Conservation (phyloP, 1,140 invertebrate genomes). For the Euborellia annulipes region DNA sequence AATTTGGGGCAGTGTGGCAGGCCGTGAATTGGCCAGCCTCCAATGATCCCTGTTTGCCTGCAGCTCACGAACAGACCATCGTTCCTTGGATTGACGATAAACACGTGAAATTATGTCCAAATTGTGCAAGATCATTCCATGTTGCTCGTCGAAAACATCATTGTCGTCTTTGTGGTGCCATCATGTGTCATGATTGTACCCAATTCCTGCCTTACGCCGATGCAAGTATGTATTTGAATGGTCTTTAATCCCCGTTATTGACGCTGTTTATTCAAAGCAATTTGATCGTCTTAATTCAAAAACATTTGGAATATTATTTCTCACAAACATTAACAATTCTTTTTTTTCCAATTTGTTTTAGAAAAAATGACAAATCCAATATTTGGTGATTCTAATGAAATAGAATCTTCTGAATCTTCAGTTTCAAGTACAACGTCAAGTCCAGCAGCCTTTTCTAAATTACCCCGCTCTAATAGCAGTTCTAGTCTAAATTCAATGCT, state of each 20-base stretch:
- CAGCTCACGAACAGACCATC: conserved; percentile 57
- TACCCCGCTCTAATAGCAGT: conserved; percentile 21
- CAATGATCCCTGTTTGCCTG: background rate
- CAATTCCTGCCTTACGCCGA: conserved; percentile 65
- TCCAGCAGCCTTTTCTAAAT: background rate
- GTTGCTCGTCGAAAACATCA: conserved; percentile 84
- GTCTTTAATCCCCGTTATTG: too few relatives aligned
- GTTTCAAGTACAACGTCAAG: conserved; percentile 17
- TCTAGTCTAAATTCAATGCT: conserved; percentile 27
- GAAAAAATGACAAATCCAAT: conserved; percentile 42
- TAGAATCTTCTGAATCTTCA: conserved; percentile 24
- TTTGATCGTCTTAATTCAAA: conserved; percentile 1
- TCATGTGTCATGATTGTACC: conserved; percentile 91
- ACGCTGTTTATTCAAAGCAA: too few relatives aligned
- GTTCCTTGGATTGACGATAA: conserved; percentile 89
- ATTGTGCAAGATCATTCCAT: conserved; percentile 77
- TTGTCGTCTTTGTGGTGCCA: conserved; percentile 86
- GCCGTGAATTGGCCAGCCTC: too few relatives aligned
- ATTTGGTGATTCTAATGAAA: conserved; percentile 7
- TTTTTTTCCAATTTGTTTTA: conserved; percentile 16
- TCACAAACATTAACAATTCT: background rate
- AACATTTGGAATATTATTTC: conserved; percentile 3
- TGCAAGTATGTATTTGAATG: conserved; percentile 66
- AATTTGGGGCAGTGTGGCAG: too few relatives aligned
- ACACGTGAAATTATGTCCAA: conserved; percentile 77